These are phyloP conservation scores for Aphelocoma coerulescens DNA, from an alignment of 2,113 vertebrate genomes.

Conservation along the genomic window DNA sequence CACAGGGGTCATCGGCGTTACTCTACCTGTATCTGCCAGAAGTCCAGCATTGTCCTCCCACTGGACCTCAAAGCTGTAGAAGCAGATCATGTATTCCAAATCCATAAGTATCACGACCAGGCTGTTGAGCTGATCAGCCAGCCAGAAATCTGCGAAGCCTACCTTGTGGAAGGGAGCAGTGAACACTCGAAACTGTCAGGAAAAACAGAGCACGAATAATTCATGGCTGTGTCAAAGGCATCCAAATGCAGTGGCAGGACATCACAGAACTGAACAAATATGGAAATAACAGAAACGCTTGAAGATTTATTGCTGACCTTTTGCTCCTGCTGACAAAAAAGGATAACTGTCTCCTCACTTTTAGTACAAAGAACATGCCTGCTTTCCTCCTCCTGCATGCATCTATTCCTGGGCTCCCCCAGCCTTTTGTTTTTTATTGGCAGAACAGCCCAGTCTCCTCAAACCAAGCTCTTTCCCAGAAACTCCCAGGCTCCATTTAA, in stretches of 20 bases:
- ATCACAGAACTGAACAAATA: neutral
- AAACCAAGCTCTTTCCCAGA: neutral
- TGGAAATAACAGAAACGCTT: neutral
- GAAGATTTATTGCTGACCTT: neutral
- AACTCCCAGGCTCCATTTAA: neutral
- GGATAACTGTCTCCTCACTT: neutral
- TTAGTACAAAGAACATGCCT: neutral
- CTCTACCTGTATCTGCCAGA: slow-evolving; percentile 75
- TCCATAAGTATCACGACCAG: slow-evolving; percentile 93
- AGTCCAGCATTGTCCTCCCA: slow-evolving; percentile 84
- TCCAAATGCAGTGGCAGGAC: neutral
- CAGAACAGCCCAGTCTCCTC: neutral
- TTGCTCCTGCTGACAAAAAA: neutral
- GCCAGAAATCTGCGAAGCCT: slow-evolving; percentile 98
- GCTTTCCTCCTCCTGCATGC: neutral
- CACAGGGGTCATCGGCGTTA: neutral
- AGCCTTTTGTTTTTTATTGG: neutral
- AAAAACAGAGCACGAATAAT: neutral
- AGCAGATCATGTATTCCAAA: slow-evolving; percentile 98
- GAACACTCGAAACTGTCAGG: slow-evolving; percentile 90
- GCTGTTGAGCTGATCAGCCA: slow-evolving; percentile 98
- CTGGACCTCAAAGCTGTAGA: slow-evolving; percentile 95
- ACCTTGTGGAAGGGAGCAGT: slow-evolving; percentile 98
- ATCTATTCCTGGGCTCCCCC: neutral
- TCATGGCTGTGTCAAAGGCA: neutral